Base-by-base conservation (phyloP, 1,140 invertebrate species). In the Cephus cinctus region DNA sequence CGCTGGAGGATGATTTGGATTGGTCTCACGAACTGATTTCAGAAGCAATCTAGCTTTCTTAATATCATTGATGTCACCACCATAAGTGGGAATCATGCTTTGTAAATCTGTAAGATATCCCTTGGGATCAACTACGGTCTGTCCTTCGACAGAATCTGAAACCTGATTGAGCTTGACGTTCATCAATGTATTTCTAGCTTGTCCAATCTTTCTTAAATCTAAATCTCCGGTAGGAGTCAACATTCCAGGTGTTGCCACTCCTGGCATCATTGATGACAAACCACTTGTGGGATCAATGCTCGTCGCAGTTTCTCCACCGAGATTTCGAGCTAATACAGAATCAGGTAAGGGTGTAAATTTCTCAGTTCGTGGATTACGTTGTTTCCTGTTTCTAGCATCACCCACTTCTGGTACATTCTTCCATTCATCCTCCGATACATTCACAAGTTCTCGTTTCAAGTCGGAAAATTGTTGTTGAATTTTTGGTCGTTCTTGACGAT, bases 391-490 rank as follows among this genome's bases (percentile, higher is more conserved):
- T 65, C 98, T 82, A n/a, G 94, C 92, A 79, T 99, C 98, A 34
- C 98, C 98, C 2, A 99, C 98, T 76, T 99, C 98, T 0, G 98
- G 98, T 58, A 99, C 89, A 51, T 87, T 93, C 45, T 89, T 85
- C 98, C 98, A 99, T 67, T 99, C 96, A 54, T 94, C 91, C 59
- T 94, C 92, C 2, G 84, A 85, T 0, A 99, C 91, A 36, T 77
- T 82, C 56, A 87, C 84, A 18, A 99, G 76, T 63, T 95, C 92
- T 69, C 97, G 80, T 78, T 98, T 98, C 3, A 99, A 78, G 78
- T 99, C 98, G 35, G 92, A 97, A 71, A 99, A 99, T 69, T 99
- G 96, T 65, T 99, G 97, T 69, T 99, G 98, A 69, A 99, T 99
- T 81, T 99, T 99, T 18, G 96, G 96, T 50, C 96, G 82, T 77